Evolutionary conservation across 2,888 invertebrate genomes (phyloP), one percentile per base, ranked within the genome.

Genomic region (Pachymerium ferrugineum): DNA sequence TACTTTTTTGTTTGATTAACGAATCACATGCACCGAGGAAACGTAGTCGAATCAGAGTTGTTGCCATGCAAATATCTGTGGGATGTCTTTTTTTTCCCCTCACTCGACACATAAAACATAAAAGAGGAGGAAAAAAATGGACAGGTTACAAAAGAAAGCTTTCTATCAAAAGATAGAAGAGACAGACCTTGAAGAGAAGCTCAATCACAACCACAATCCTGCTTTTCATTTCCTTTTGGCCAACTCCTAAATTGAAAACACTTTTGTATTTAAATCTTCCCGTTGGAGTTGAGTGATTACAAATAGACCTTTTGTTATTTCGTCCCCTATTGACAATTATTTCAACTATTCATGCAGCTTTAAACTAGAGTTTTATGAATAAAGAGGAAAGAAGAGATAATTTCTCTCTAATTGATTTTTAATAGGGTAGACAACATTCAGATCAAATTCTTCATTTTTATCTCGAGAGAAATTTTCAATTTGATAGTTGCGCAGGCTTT

Each of bases 201-300:
- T 47, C 47, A 47, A 42, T 42, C 19, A 47, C 47, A 47, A 47
- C 22, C 22, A 22, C 47, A 47, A 47, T 2, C 47, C 47, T 47
- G 19, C 19, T 47, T 47, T 47, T 16, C n/a, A 16, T 47, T 47
- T 16, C 47, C 47, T 47, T 16, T 47, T 16, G 47, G 6, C 42
- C 42, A 42, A 42, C 14, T 19, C 8, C 19, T 47, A 47, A 1
- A 8, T 47, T 47, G 47, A 47, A 47, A 47, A 47, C 47, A 47
- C 47, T 14, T n/a, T 47, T 47, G 47, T 47, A 47, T 47, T 47
- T 47, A 47, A 47, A 47, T n/a, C n/a, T n/a, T n/a, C n/a, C n/a
- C n/a, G n/a, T n/a, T n/a, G n/a, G n/a, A n/a, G n/a, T n/a, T n/a
- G n/a, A n/a, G n/a, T n/a, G n/a, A 38, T 38, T 38, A 3, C 2